phyloP scores from a whole-genome alignment of 2,113 vertebrate species.

The Rhegmatorhina hoffmannsi region DNA sequence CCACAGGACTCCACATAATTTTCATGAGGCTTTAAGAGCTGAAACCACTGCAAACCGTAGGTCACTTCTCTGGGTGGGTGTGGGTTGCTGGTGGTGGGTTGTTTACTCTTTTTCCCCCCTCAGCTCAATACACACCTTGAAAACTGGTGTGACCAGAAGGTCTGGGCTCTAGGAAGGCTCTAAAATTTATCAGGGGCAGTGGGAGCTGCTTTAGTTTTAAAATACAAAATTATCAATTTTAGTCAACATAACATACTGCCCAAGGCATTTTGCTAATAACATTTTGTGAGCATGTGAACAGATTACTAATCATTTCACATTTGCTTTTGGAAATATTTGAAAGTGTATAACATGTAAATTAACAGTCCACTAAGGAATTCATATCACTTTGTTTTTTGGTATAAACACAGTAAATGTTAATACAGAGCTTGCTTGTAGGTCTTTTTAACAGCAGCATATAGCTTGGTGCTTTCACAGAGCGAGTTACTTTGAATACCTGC shows the following conservation, averaged over 20 bases:
- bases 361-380: constrained; percentile 82
- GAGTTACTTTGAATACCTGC: background rate
- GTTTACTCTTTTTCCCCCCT: background rate
- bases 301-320: constrained; percentile 72
- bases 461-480: background rate
- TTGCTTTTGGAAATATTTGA: constrained; percentile 73
- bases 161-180: background rate
- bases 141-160: background rate
- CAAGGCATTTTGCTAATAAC: constrained; percentile 74
- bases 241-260: constrained; percentile 50
- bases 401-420: constrained; percentile 75
- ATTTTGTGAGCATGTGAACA: constrained; percentile 59
- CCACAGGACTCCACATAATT: background rate
- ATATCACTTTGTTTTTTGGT: constrained; percentile 68
- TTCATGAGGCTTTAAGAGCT: background rate
- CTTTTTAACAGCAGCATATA: background rate
- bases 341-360: constrained; percentile 74
- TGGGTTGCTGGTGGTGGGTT: background rate
- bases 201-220: background rate
- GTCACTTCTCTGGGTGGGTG: rapidly evolving
- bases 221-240: constrained; percentile 55
- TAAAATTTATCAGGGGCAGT: background rate
- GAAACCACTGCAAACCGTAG: background rate
- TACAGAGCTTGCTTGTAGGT: constrained; percentile 58
- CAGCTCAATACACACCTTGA: background rate